Base-by-base conservation (phyloP, 2,113 vertebrate species). In the Rhinopomastus cyanomelas region DNA sequence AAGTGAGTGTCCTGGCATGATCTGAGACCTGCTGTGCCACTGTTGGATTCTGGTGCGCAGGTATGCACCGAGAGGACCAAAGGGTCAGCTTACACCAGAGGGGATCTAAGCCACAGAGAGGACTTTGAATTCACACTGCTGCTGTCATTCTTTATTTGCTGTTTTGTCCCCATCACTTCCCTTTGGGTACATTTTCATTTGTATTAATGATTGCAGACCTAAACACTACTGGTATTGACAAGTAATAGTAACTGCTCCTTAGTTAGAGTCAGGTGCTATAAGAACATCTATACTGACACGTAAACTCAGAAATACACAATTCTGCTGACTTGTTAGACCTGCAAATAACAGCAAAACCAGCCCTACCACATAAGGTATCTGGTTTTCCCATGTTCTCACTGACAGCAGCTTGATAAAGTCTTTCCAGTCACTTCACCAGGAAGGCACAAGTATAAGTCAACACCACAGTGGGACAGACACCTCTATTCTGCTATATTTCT, bases 1-100 rank as follows among this genome's bases (percentile, higher is more conserved):
- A 32, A 27, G 11, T 3, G 27, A 44, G 30, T 0, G 0, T 16
- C 27, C 52, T 13, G 11, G 46, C 44, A 62, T 18, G 11, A 32
- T 5, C 20, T 18, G 36, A 29, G 42, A 19, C 5, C 34, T 19
- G 16, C 57, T 49, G 19, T 49, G 75, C 53, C 81, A 67, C 34
- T 14, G 10, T 21, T 36, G 18, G 11, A 22, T 85, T 18, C 34
- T 11, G 11, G 3, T 27, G 16, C n/a, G 21, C 22, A 48, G 21
- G 16, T 22, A 13, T 37, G 12, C 10, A 27, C 22, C 32, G 6
- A 6, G 12, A 79, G 44, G 6, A 20, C 48, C 23, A 37, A 32
- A 34, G 61, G 39, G 9, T 25, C 14, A 44, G 3, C 25, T 87
- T 16, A 25, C 17, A 6, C 1, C 3, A 49, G 16, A 16, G 21